Conservation (phyloP, 2,113 vertebrate species). For the Copsychus sechellarum region DNA sequence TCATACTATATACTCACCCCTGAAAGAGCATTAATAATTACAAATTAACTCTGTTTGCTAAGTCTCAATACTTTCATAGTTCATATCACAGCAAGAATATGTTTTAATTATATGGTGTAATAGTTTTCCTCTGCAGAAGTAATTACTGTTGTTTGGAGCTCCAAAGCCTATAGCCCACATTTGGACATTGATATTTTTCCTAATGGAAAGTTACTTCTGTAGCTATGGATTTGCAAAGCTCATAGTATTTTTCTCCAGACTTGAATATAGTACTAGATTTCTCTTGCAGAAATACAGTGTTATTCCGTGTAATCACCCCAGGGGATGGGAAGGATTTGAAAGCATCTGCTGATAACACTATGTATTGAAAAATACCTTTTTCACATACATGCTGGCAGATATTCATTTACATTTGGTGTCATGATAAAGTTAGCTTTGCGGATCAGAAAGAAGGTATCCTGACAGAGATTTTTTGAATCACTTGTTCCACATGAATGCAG, state of each 20-base stretch:
- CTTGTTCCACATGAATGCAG: background rate
- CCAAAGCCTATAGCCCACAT: background rate
- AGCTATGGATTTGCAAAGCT: background rate
- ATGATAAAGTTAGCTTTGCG: background rate
- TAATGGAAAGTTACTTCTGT: background rate
- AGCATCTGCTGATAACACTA: background rate
- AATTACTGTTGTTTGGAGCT: background rate
- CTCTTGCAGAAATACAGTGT: background rate
- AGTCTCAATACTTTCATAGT: background rate
- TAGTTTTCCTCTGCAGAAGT: background rate
- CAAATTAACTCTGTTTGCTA: background rate
- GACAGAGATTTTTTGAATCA: background rate
- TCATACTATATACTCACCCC: background rate
- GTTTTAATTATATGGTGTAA: background rate
- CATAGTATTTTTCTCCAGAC: background rate
- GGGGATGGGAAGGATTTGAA: background rate
- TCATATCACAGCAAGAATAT: background rate
- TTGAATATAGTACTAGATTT: background rate
- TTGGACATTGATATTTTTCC: background rate
- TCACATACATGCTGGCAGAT: background rate
- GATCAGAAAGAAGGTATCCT: background rate
- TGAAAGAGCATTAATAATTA: background rate
- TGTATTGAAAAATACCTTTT: conserved; percentile 8
- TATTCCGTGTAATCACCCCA: background rate
- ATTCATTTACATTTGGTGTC: conserved; percentile 11